A percentile compares a stretch with the other conserved stretches of the same genome.
Conservation (phyloP, 2,888 invertebrate genomes). For the Nemurella pictetii region DNA sequence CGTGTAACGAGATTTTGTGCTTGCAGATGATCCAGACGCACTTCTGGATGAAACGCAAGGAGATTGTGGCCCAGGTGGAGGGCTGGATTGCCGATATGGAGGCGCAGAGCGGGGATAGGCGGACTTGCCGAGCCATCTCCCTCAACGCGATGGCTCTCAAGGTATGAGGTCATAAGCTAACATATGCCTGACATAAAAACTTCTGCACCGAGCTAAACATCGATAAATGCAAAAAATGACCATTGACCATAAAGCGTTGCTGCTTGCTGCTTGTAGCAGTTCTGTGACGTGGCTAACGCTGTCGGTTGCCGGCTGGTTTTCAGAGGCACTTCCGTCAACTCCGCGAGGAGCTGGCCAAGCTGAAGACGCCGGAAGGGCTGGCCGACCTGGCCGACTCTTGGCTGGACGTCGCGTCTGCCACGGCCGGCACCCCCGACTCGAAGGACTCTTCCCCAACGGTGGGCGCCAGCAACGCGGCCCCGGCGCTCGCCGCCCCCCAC, state of each 20-base stretch:
- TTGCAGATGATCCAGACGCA: slow-evolving; percentile 84
- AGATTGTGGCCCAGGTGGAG: slow-evolving; percentile 86
- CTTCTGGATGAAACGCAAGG: slow-evolving; percentile 91
- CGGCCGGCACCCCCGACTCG: slow-evolving; percentile 36
- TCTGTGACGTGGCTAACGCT: neutral
- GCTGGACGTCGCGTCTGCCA: slow-evolving; percentile 42
- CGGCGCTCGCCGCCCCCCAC: slow-evolving; percentile 38
- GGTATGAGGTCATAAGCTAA: slow-evolving; percentile 53
- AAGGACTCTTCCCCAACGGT: slow-evolving; percentile 34
- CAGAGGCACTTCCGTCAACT: slow-evolving; percentile 82
- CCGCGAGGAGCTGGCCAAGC: slow-evolving; percentile 81
- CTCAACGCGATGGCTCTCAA: slow-evolving; percentile 74
- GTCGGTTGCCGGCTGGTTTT: no score
- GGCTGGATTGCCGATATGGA: slow-evolving; percentile 89
- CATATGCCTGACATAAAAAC: no score
- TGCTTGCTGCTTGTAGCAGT: neutral
- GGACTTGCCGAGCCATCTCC: slow-evolving; percentile 75
- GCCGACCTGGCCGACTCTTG: slow-evolving; percentile 61
- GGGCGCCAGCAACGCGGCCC: slow-evolving; percentile 27
- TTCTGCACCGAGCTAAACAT: no score
- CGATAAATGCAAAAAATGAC: no score
- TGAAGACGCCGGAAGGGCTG: slow-evolving; percentile 76
- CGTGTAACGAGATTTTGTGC: neutral
- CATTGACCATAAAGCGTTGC: no score
- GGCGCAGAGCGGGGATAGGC: slow-evolving; percentile 72